Evolutionary conservation across 1,140 invertebrate species (phyloP), one percentile per base, ranked within the genome.

Genomic region (Phymastichus coffea): DNA sequence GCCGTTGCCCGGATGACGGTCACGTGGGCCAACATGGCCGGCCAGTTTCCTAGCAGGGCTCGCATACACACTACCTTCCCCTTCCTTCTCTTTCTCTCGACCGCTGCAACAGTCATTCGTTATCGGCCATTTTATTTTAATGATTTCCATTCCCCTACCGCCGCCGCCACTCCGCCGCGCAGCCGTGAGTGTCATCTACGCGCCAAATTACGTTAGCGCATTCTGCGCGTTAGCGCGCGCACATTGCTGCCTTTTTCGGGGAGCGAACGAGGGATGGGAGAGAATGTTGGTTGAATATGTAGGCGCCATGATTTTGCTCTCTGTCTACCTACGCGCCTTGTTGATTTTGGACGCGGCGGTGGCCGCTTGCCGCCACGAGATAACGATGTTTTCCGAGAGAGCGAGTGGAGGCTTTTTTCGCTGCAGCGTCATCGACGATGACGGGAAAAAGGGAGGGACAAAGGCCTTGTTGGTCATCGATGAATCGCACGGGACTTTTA

Each of bases 41-140:
- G 63, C 28, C 28, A 7, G 6, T 33, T 33, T 33, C 6, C 28
- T 33, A 6, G 28, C 28, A 6, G n/a, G n/a, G 28, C 28, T 33
- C 63, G 22, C 37, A 37, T 52, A n/a, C 44, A 23, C 43, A 17
- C 51, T 28, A 17, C 28, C 58, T 8, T 38, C 23, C 55, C 40
- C 44, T 46, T 17, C 30, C 23, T 46, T 30, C 53, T n/a, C 30
- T 8, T 44, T n/a, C 30, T 38, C 28, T 33, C 28, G 28, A 7
- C 6, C 28, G 12, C 28, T 77, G 67, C 74, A 76, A 77, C 76
- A 79, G 76, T 80, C 78, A 80, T 80, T 80, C 76, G 75, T 79
- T 79, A 79, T 78, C 76, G 74, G 76, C 77, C 77, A 80, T 80
- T 80, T 80, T 80, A 80, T 79, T 80, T 80, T 79, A 78, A 80